Percentiles rank a stretch among this genome's conserved stretches.
Evolutionary conservation across 2,888 invertebrate species (phyloP).

Genomic region (Heliconius aoede): DNA sequence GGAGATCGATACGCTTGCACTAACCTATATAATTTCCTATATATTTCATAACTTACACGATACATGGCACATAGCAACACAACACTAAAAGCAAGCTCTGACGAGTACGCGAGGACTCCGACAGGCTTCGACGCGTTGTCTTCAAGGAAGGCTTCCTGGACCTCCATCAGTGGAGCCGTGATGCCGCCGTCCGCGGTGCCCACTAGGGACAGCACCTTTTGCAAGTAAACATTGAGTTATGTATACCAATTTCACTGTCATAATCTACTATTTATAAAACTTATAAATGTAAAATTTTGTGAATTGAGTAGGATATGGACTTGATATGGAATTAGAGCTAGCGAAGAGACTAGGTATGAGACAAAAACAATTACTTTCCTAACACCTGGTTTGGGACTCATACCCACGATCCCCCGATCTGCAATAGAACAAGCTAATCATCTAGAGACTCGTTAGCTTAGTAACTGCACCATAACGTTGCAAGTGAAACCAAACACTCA

Average conservation of each 20-base stretch:
- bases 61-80: conserved; percentile 65
- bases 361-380: too few species aligned
- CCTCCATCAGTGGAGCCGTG: conserved; percentile 59
- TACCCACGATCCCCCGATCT: neutral
- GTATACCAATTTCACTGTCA: too few species aligned
- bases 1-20: too few species aligned
- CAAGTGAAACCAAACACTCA: conserved; percentile 53
- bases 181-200: conserved; percentile 65
- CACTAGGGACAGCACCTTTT: conserved; percentile 61
- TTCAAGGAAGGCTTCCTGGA: conserved; percentile 58
- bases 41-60: conserved; percentile 66
- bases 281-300: too few species aligned
- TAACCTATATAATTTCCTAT: too few species aligned
- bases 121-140: conserved; percentile 58
- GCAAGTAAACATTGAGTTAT: neutral
- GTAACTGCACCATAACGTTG: neutral
- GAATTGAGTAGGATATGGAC: too few species aligned
- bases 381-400: too few species aligned
- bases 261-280: too few species aligned
- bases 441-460: neutral
- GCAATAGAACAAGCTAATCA: neutral
- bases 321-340: too few species aligned
- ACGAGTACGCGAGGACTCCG: conserved; percentile 61
- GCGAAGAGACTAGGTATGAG: too few species aligned
- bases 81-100: conserved; percentile 61